Evolutionary conservation across 2,113 vertebrate species (phyloP).

Genomic region (Laterallus jamaicensis): DNA sequence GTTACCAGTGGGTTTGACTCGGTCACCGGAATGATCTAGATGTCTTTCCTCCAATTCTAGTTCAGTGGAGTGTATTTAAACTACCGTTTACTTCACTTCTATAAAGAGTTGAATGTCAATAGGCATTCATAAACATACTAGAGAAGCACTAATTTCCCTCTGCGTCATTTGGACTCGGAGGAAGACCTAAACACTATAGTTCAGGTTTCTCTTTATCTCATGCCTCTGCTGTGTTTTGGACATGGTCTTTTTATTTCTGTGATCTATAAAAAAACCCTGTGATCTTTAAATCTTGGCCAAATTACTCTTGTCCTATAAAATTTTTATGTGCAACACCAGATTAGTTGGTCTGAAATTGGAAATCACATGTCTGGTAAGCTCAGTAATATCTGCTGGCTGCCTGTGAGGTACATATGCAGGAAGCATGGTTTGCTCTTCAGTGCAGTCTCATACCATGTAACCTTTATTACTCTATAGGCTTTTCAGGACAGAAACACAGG

Average conservation of each 20-base stretch:
- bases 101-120: neutral
- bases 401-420: neutral
- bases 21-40: neutral
- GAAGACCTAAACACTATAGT: neutral
- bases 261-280: neutral
- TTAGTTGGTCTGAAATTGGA: neutral
- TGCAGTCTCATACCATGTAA: rapidly evolving
- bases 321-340: neutral
- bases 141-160: neutral
- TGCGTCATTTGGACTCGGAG: neutral
- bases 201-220: neutral
- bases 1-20: neutral
- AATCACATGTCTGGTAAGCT: neutral
- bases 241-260: neutral
- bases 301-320: neutral
- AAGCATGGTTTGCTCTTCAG: neutral
- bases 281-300: neutral
- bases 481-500: neutral
- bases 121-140: neutral
- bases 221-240: neutral
- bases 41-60: neutral
- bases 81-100: neutral
- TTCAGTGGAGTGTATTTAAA: neutral
- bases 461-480: neutral
- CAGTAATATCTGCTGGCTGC: neutral